Evolutionary conservation across 2,113 vertebrate genomes (phyloP).

Genomic region (Gnathonemus longibarbis): DNA sequence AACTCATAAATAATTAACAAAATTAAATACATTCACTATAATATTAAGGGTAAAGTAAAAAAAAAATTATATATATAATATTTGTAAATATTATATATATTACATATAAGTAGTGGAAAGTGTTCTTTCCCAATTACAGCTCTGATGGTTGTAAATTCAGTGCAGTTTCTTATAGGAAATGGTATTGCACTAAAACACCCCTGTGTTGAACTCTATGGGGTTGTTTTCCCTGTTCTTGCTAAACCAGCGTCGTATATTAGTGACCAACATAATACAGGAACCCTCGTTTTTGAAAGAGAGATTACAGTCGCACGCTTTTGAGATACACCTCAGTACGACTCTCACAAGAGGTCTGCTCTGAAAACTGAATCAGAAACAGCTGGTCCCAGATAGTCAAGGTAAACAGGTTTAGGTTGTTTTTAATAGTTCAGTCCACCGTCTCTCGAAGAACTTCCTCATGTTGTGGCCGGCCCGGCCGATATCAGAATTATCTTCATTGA

Average conservation of each 20-base stretch:
- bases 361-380: conserved; percentile 68
- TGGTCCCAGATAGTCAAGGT: conserved; percentile 51
- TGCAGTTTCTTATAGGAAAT: conserved; percentile 74
- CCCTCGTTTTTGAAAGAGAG: conserved; percentile 64
- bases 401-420: conserved; percentile 67
- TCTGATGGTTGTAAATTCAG: conserved; percentile 76
- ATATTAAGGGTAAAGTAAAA: conserved; percentile 76
- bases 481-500: conserved; percentile 85
- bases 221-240: conserved; percentile 69
- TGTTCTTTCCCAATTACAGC: conserved; percentile 67
- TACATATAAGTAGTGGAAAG: conserved; percentile 76
- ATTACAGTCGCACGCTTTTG: background rate
- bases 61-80: conserved; percentile 41
- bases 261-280: conserved; percentile 62
- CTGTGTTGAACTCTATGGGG: conserved; percentile 70
- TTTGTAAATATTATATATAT: conserved; percentile 16
- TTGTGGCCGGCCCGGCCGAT: conserved; percentile 82
- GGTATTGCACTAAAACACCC: conserved; percentile 89
- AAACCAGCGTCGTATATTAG: conserved; percentile 67
- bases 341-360: conserved; percentile 52
- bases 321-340: conserved; percentile 8
- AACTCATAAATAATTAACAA: conserved; percentile 92
- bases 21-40: conserved; percentile 96
- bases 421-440: conserved; percentile 79
- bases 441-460: conserved; percentile 84